Percentiles rank a stretch among this genome's conserved stretches.
Conservation (phyloP, 2,113 vertebrate genomes). For the Serinus canaria region DNA sequence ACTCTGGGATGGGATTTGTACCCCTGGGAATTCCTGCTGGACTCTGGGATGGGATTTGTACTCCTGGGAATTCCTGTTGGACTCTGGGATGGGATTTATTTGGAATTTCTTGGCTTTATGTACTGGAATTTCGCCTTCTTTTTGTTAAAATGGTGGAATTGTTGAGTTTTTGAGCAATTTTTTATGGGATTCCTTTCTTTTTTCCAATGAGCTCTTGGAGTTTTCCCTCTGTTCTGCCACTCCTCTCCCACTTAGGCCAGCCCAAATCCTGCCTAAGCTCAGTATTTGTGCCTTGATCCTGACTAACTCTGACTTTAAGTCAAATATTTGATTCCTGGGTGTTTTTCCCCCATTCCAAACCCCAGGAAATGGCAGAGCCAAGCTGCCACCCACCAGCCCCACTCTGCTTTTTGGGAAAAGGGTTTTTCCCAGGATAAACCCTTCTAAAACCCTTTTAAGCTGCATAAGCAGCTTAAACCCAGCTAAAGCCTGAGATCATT, state of each 20-base stretch:
- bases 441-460: conserved; percentile 56
- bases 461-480: conserved; percentile 60
- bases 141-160: not conserved
- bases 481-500: conserved; percentile 54
- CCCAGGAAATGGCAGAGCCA: not conserved
- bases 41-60: not conserved
- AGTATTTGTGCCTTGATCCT: not conserved
- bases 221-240: not conserved
- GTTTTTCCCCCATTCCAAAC: fast-evolving
- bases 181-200: too few relatives aligned
- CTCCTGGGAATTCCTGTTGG: not conserved
- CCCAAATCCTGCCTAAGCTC: not conserved
- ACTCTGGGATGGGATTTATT: not conserved
- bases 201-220: not conserved
- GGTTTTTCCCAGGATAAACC: conserved; percentile 54
- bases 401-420: not conserved
- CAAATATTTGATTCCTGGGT: not conserved
- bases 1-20: not conserved
- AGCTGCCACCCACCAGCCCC: not conserved
- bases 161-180: not conserved
- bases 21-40: not conserved
- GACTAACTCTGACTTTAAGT: not conserved
- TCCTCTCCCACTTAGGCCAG: not conserved
- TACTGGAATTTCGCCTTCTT: not conserved
- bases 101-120: not conserved